These are phyloP conservation scores for Platalea minor DNA, from an alignment of 2,797 vertebrate species.

Conservation along the genomic window DNA sequence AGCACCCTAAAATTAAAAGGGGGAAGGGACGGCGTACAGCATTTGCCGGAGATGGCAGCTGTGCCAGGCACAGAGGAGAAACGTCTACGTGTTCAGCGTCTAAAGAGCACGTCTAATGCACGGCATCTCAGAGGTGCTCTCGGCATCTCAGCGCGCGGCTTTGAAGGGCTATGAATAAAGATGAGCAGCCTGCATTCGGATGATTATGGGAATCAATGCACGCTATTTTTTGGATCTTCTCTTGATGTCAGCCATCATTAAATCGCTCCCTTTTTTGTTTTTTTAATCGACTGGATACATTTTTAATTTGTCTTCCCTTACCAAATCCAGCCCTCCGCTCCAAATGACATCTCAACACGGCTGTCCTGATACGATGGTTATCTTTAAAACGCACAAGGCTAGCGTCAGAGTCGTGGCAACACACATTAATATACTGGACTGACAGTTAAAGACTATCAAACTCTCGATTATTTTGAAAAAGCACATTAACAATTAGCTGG, in stretches of 20 bases:
- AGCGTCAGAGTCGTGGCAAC: not conserved
- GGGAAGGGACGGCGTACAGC: not conserved
- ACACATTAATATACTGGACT: not conserved
- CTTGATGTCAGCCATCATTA: slow-evolving; percentile 38
- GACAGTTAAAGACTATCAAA: not conserved
- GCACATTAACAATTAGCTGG: slow-evolving; percentile 34
- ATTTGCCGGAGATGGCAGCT: not conserved
- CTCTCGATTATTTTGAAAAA: not conserved
- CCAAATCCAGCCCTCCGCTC: not conserved
- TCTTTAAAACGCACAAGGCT: not conserved
- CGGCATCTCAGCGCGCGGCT: not conserved
- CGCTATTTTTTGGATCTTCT: not conserved
- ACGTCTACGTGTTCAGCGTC: not conserved
- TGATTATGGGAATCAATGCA: slow-evolving; percentile 44
- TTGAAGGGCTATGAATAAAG: slow-evolving; percentile 54
- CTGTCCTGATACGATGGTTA: not conserved
- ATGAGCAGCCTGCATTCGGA: slow-evolving; percentile 41
- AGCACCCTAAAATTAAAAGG: not conserved
- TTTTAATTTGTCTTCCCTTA: slow-evolving; percentile 57
- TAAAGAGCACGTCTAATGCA: not conserved
- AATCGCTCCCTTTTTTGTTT: not conserved
- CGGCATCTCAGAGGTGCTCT: not conserved
- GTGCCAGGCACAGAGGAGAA: not conserved
- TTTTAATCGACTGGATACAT: slow-evolving; percentile 30
- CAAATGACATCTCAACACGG: not conserved